phyloP scores from a whole-genome alignment of 2,797 vertebrate genomes.

The Sebastes iracundus region DNA sequence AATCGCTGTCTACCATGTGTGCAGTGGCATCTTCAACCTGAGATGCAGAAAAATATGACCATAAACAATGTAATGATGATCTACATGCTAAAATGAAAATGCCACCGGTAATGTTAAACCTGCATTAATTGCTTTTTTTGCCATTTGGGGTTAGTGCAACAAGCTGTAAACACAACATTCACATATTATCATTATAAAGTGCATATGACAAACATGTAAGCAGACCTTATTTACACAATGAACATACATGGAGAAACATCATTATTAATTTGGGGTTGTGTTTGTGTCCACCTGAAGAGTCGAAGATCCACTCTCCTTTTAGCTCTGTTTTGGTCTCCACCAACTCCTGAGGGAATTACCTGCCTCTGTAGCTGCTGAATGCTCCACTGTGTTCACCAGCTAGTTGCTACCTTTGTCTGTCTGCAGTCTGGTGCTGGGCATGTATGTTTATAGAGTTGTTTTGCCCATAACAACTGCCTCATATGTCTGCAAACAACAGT shows the following conservation, averaged over 20 bases:
- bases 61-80: neutral
- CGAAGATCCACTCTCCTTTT: neutral
- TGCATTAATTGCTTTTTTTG: neutral
- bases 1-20: neutral
- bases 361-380: neutral
- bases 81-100: neutral
- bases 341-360: neutral
- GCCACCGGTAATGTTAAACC: neutral
- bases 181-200: neutral
- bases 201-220: neutral
- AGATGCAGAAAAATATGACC: neutral
- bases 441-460: neutral
- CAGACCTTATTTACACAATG: neutral
- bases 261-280: neutral
- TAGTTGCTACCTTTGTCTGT: neutral
- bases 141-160: neutral
- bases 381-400: neutral
- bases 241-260: neutral
- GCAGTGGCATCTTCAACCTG: neutral
- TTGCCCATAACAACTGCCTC: neutral
- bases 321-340: neutral
- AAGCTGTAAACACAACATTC: neutral
- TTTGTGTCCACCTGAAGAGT: neutral
- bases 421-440: neutral
- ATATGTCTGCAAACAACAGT: neutral